Percentiles rank a stretch among this genome's conserved stretches.
These are phyloP conservation scores for Tachypleus tridentatus DNA, from an alignment of 1,140 invertebrate species.

Conservation along the genomic window DNA sequence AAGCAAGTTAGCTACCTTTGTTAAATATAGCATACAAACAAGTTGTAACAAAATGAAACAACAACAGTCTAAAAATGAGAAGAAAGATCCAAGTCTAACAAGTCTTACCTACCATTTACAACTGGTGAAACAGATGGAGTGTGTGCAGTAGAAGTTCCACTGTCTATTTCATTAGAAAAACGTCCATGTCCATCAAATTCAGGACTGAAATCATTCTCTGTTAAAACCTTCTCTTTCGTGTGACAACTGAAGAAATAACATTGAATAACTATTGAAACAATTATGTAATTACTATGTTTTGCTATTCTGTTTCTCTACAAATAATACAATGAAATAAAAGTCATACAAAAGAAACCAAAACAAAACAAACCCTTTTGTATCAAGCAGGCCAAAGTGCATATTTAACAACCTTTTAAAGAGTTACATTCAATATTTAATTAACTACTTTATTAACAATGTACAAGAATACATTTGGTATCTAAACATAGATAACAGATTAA, in stretches of 20 bases:
- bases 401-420: too few species aligned
- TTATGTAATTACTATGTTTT: neutral
- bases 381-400: too few species aligned
- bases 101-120: constrained; percentile 26
- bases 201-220: neutral
- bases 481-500: too few species aligned
- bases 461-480: too few species aligned
- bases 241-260: too few species aligned
- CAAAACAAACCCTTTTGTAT: too few species aligned
- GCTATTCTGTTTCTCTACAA: too few species aligned
- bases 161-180: constrained; percentile 61
- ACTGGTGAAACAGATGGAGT: constrained; percentile 65
- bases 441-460: too few species aligned
- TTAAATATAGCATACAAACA: neutral
- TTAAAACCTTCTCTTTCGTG: too few species aligned
- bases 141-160: constrained; percentile 76
- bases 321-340: too few species aligned
- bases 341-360: too few species aligned
- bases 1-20: neutral
- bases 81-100: neutral
- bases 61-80: neutral
- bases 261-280: neutral
- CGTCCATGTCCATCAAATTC: constrained; percentile 52
- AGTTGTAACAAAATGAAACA: neutral
- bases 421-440: too few species aligned